phyloP scores from a whole-genome alignment of 2,797 vertebrate genomes.

The Anguilla megastoma region DNA sequence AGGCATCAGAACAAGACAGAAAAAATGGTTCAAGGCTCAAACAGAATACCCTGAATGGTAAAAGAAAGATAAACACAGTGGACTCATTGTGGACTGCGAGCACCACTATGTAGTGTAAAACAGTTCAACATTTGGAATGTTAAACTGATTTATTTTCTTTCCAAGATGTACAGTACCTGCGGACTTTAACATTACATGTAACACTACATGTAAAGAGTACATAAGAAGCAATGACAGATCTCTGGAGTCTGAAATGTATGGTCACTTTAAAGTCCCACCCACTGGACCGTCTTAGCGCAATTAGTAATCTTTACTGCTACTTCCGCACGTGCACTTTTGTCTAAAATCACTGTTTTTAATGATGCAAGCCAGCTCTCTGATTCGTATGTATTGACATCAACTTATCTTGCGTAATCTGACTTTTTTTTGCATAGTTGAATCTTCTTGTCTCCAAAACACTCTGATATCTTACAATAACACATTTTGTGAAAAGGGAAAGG shows the following conservation, averaged over 20 bases:
- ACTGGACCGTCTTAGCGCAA: not conserved
- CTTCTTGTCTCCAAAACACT: not conserved
- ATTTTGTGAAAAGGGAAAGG: slow-evolving; percentile 16
- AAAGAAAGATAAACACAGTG: not conserved
- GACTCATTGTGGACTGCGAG: not conserved
- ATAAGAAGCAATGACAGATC: not conserved
- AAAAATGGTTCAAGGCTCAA: slow-evolving; percentile 15
- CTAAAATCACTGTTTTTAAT: not conserved
- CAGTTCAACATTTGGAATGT: not conserved
- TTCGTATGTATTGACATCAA: not conserved
- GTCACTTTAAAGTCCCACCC: slow-evolving; percentile 5
- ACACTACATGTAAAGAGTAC: not conserved
- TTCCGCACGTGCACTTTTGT: not conserved
- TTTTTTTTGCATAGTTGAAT: not conserved
- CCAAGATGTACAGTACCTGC: not conserved
- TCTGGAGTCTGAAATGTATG: not conserved
- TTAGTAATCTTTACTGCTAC: not conserved
- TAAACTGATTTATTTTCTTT: not conserved
- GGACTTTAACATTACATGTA: not conserved
- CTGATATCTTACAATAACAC: not conserved
- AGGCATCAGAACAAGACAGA: slow-evolving; percentile 17
- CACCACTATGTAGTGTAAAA: not conserved
- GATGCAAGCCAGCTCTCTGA: not conserved
- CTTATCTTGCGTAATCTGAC: not conserved
- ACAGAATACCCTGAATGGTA: not conserved